Percentiles rank a stretch among this genome's conserved stretches.
Conservation (phyloP, 92 coral and sea anemone genomes). For the Heliopora coerulea region DNA sequence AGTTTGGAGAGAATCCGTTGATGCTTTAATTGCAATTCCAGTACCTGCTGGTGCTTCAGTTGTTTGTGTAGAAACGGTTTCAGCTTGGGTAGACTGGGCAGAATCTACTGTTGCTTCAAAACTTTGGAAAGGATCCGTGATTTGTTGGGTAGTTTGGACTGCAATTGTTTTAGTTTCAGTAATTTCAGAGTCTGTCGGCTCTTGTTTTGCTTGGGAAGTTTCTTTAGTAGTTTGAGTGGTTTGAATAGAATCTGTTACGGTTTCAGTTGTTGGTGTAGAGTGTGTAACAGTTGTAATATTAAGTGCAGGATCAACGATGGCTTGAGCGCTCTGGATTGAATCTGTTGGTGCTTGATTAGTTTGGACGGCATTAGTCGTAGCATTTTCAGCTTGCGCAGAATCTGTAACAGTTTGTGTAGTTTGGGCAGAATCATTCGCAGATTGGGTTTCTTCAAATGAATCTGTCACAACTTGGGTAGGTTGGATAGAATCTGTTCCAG, state of each 20-base stretch:
- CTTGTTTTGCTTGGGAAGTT: neutral
- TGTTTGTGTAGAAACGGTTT: neutral
- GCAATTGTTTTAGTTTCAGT: slow-evolving; percentile 21
- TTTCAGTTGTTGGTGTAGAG: neutral
- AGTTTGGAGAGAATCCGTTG: slow-evolving; percentile 14
- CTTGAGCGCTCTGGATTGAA: slow-evolving; percentile 9
- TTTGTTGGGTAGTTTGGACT: slow-evolving; percentile 8
- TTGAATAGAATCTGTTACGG: slow-evolving; percentile 1
- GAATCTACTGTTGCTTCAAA: slow-evolving; percentile 2
- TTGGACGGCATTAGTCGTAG: neutral
- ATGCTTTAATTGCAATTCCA: slow-evolving; percentile 3
- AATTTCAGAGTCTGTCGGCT: slow-evolving; percentile 3
- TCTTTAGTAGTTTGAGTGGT: slow-evolving; percentile 9
- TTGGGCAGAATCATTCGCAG: neutral
- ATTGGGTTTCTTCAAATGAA: neutral
- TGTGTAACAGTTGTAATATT: neutral
- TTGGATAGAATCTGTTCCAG: slow-evolving; percentile 4
- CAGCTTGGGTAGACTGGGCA: neutral
- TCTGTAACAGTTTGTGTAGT: slow-evolving; percentile 1
- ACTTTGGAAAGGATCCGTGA: neutral
- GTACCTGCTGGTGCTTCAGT: slow-evolving; percentile 13
- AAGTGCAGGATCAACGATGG: neutral
- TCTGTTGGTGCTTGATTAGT: slow-evolving; percentile 9
- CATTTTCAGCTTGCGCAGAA: neutral
- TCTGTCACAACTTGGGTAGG: neutral